Evolutionary conservation across 2,797 vertebrate genomes (phyloP).

Genomic region (Gobionotothen gibberifrons): DNA sequence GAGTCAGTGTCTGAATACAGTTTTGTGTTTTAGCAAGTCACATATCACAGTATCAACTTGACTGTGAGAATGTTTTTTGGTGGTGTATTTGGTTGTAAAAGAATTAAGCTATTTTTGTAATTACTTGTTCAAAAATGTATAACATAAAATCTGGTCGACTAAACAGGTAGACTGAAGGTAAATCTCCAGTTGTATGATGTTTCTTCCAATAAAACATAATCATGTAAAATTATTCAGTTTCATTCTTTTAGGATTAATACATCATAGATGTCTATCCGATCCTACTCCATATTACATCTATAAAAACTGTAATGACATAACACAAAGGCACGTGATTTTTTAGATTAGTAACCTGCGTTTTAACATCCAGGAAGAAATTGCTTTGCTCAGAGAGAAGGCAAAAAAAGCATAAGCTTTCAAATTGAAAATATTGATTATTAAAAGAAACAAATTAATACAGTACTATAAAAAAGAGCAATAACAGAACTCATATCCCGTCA

Average conservation of each 20-base stretch:
- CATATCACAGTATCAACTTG: slow-evolving; percentile 73
- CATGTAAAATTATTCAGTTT: slow-evolving; percentile 13
- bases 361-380: not conserved
- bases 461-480: not conserved
- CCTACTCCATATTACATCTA: not conserved
- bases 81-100: slow-evolving; percentile 82
- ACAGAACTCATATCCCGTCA: not conserved
- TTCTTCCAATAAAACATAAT: slow-evolving; percentile 53
- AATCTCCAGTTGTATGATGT: slow-evolving; percentile 45
- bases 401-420: not conserved
- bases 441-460: not conserved
- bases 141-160: slow-evolving; percentile 73
- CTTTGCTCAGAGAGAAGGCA: not conserved
- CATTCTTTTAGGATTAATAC: slow-evolving; percentile 16
- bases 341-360: not conserved
- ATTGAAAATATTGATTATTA: not conserved
- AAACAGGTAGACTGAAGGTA: slow-evolving; percentile 78
- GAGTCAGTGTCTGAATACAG: slow-evolving; percentile 52
- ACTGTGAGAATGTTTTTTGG: slow-evolving; percentile 70
- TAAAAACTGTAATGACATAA: not conserved
- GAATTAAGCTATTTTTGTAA: slow-evolving; percentile 86
- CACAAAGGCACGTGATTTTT: not conserved
- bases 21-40: slow-evolving; percentile 61
- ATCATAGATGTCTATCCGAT: not conserved
- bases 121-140: slow-evolving; percentile 75